These are phyloP conservation scores for Armadillidium nasatum DNA, from an alignment of 1,140 invertebrate species.

Conservation along the genomic window DNA sequence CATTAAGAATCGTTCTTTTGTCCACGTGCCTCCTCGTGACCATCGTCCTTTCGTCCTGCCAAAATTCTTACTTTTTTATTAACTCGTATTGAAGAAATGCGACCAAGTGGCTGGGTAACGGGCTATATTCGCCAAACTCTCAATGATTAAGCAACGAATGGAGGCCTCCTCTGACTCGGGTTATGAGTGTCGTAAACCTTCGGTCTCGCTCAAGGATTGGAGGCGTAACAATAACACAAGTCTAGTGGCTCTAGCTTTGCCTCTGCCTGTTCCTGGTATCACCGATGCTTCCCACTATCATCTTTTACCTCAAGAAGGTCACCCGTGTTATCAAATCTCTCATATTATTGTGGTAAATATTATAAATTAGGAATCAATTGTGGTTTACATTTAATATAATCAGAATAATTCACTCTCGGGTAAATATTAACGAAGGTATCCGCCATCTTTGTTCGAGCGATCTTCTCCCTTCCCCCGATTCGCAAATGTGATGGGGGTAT, in stretches of 20 bases:
- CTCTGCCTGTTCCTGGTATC: constrained; percentile 32
- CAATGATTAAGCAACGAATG: constrained; percentile 46
- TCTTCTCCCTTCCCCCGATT: background rate
- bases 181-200: constrained; percentile 45
- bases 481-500: background rate
- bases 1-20: background rate
- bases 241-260: constrained; percentile 31
- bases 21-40: constrained; percentile 1
- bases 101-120: constrained; percentile 43
- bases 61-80: background rate
- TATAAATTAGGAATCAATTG: background rate
- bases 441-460: constrained; percentile 2
- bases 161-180: constrained; percentile 43
- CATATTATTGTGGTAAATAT: constrained; percentile 30
- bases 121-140: constrained; percentile 43
- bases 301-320: constrained; percentile 39
- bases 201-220: constrained; percentile 46
- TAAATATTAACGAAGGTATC: background rate
- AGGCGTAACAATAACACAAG: constrained; percentile 45
- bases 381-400: background rate
- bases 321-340: constrained; percentile 36
- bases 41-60: background rate
- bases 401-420: background rate
- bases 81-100: constrained; percentile 26
- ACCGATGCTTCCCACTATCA: constrained; percentile 29